Conservation (phyloP, 1,140 invertebrate species). For the Ips nitidus region DNA sequence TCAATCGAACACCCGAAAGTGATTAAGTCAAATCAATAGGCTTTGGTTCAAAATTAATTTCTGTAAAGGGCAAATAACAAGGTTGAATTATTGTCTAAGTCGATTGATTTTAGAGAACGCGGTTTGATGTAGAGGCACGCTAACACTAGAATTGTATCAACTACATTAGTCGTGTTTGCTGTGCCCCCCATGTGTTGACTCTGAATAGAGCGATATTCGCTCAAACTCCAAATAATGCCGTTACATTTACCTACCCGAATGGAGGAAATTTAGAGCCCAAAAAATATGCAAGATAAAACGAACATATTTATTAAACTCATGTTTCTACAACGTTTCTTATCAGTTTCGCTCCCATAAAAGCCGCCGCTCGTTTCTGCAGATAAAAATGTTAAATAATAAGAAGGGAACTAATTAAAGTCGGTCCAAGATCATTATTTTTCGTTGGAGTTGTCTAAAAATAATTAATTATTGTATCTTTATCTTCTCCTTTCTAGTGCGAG, state of each 20-base stretch:
- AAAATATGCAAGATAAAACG: too few relatives aligned
- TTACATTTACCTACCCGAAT: too few relatives aligned
- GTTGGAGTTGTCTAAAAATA: constrained; percentile 18
- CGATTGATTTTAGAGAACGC: constrained; percentile 4
- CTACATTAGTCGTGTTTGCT: neutral
- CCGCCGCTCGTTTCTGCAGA: too few relatives aligned
- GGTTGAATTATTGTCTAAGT: constrained; percentile 5
- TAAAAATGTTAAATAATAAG: too few relatives aligned
- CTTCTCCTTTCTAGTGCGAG: constrained; percentile 25
- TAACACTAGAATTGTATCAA: neutral
- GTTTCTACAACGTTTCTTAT: too few relatives aligned
- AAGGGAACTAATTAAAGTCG: constrained; percentile 5
- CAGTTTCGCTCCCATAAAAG: too few relatives aligned
- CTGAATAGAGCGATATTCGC: neutral
- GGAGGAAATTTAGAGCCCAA: too few relatives aligned
- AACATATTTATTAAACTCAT: too few relatives aligned
- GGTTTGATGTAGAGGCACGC: neutral
- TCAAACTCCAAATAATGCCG: too few relatives aligned
- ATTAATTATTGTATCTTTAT: constrained; percentile 34
- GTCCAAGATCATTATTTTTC: constrained; percentile 19
- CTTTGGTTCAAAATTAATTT: constrained; percentile 8
- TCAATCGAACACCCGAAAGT: too few relatives aligned
- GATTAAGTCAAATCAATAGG: neutral
- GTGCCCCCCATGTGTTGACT: neutral
- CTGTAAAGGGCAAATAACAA: constrained; percentile 8